These are phyloP conservation scores for Gasteruption jaculator DNA, from an alignment of 2,888 invertebrate genomes.

Conservation along the genomic window DNA sequence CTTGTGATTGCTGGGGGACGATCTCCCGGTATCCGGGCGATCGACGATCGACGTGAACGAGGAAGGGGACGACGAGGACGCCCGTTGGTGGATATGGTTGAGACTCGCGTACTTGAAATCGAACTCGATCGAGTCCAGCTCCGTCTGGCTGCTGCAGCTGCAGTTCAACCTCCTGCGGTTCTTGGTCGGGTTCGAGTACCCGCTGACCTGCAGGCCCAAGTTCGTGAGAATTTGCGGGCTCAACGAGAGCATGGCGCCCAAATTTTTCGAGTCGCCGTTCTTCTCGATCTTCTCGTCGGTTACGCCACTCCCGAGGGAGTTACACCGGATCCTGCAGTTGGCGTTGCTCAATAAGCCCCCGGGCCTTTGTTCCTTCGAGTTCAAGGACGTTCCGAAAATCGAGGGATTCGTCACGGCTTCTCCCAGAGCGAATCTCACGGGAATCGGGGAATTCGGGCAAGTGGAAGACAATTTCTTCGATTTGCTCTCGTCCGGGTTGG, in stretches of 20 bases:
- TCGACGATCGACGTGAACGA: conserved; percentile 30
- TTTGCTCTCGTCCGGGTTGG: conserved; percentile 6
- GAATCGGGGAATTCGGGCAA: conserved; percentile 45
- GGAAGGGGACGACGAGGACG: conserved; percentile 36
- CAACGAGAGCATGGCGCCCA: too few relatives aligned
- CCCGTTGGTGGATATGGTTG: conserved; percentile 35
- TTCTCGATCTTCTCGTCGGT: too few relatives aligned
- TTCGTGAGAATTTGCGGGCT: conserved; percentile 64
- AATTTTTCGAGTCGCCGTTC: too few relatives aligned
- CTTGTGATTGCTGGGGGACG: conserved; percentile 43
- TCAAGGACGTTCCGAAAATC: conserved; percentile 19
- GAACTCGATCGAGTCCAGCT: conserved; percentile 63
- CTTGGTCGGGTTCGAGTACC: conserved; percentile 35
- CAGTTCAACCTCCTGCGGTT: conserved; percentile 53
- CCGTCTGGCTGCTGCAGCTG: conserved; percentile 72
- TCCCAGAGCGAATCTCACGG: conserved; percentile 67
- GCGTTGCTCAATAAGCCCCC: too few relatives aligned
- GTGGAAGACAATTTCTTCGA: conserved; percentile 35
- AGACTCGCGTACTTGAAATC: conserved; percentile 48
- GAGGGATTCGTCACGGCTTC: conserved; percentile 60
- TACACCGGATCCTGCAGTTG: too few relatives aligned
- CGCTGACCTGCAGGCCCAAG: conserved; percentile 58
- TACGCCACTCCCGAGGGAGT: conserved; percentile 67
- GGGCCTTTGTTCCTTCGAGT: too few relatives aligned
- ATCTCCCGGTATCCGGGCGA: conserved; percentile 36